Evolutionary conservation across 2,888 invertebrate genomes (phyloP).

Genomic region (Sussaba pulchella): DNA sequence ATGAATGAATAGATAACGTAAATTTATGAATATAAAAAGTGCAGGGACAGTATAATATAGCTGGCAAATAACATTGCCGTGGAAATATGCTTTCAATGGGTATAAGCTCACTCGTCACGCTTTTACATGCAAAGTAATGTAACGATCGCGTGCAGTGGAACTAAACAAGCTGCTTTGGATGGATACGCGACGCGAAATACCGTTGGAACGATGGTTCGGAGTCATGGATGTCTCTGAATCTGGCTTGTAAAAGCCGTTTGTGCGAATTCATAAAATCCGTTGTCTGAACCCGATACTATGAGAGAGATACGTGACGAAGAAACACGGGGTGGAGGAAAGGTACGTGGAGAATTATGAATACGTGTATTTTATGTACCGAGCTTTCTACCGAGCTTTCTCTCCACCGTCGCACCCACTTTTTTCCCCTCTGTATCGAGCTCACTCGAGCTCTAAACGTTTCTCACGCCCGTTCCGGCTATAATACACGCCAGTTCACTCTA

Average conservation of each 20-base stretch:
- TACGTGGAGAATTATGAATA: conserved; percentile 54
- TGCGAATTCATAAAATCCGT: conserved; percentile 75
- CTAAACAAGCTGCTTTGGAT: neutral
- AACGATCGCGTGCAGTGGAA: conserved; percentile 62
- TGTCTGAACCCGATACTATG: neutral
- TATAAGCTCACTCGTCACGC: conserved; percentile 55
- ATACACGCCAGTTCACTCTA: conserved; percentile 16
- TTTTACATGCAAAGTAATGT: conserved; percentile 72
- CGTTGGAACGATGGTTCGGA: neutral
- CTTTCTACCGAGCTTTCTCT: neutral
- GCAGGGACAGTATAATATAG: too few relatives aligned
- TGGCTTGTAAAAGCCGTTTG: conserved; percentile 75
- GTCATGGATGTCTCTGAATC: conserved; percentile 71
- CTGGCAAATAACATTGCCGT: neutral
- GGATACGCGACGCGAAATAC: neutral
- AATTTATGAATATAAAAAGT: too few relatives aligned
- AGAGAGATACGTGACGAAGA: conserved; percentile 8
- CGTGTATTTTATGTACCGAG: conserved; percentile 54
- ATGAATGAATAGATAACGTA: neutral
- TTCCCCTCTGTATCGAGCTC: neutral
- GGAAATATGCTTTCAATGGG: conserved; percentile 10
- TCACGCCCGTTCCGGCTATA: conserved; percentile 24
- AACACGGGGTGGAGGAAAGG: conserved; percentile 37
- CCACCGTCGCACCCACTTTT: too few relatives aligned
- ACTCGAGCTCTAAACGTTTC: conserved; percentile 47